Evolutionary conservation across 2,797 vertebrate genomes (phyloP), one percentile per base, ranked within the genome.

Genomic region (Champsocephalus gunnari): DNA sequence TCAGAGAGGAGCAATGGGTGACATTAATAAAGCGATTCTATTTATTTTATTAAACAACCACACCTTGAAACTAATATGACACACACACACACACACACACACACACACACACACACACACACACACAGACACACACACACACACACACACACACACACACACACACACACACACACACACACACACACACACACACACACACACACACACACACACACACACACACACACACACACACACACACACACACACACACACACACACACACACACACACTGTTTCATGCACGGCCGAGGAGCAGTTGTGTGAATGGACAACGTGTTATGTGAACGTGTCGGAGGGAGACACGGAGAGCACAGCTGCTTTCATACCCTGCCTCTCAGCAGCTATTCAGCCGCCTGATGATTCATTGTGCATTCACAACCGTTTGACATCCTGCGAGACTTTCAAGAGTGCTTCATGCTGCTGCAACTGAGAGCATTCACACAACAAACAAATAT

Each of bases 391-490:
- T 80, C 79, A 3, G 24, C 59, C 19, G 61, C 69, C 63, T 67
- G 77, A 83, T 88, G 87, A 91, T 88, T 90, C 89, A 88, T 71
- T 71, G 76, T 73, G 66, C 84, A 66, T 88, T 91, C 86, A 87
- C 75, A 75, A 70, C 28, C 60, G 12, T 77, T 74, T 74, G 79
- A 85, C 88, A 81, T 83, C 83, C 74, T 62, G 63, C 67, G 34
- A 19, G 71, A 80, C 74, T 72, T 81, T 78, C 56, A 73, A 82
- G 77, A 49, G 53, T 44, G 43, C 79, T 85, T 71, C 28, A 28
- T 32, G 64, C 70, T 34, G 65, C 79, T 82, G 81, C 67, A 72
- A 72, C 72, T 53, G 65, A 86, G 69, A 80, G 59, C 56, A 51
- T 76, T 74, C 67, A 71, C 24, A 51, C 50, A 63, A 65, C n/a